Evolutionary conservation across 2,113 vertebrate species (phyloP), one percentile per base, ranked within the genome.

Genomic region (Nothobranchius kuhntae): DNA sequence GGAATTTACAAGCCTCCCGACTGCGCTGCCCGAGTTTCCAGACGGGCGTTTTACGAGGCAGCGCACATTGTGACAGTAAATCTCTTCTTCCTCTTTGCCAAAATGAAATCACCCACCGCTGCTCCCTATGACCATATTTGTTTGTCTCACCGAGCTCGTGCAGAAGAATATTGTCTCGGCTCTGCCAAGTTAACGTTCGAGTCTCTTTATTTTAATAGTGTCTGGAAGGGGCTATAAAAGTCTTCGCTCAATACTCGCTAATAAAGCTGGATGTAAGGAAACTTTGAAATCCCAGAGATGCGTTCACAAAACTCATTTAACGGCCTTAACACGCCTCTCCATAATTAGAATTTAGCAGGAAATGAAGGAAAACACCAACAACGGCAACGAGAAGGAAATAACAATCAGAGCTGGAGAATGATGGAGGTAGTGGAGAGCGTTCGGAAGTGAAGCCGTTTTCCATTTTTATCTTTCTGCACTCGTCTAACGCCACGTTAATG

Each of bases 21-120:
- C 92, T 92, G 92, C 93, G 87, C 87, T 86, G 94, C 95, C 92
- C 92, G 94, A 95, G 94, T 94, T 94, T 95, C 94, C 94, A 93
- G 94, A 95, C 93, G 94, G 84, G 76, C 81, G 83, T 93, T 96
- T 96, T 95, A 97, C 86, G 92, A 94, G 94, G 93, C 92, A 76
- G 87, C 82, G 92, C 92, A 87, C 80, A 85, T 91, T 83, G 36
- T 12, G 73, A 89, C 89, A 87, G 86, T 96, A 95, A 96, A 96
- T 96, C 94, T 89, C 51, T 62, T 62, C 77, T 73, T 80, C 65
- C 57, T 67, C 85, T 89, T 85, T 77, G 80, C 79, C 78, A 84
- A 86, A 89, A 91, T 87, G 80, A 90, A 91, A 84, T 78, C 78
- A 65, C 73, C 70, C 65, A 67, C 14, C 42, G 68, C 80, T 68